Conservation (phyloP, 2,888 invertebrate species). For the Stenodera caucasica region DNA sequence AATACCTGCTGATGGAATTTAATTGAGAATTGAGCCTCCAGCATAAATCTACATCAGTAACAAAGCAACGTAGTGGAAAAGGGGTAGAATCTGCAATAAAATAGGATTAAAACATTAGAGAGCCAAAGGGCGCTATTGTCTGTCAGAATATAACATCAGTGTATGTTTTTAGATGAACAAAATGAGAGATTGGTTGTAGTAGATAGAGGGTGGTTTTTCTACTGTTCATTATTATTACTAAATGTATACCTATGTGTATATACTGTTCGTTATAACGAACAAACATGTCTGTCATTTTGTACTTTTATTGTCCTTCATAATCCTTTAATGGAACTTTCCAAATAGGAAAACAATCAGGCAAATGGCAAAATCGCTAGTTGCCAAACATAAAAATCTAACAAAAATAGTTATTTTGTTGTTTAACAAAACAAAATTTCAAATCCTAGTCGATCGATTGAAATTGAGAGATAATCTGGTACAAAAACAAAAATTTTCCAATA, state of each 20-base stretch:
- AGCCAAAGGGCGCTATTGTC: not conserved
- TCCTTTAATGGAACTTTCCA: constrained; percentile 2
- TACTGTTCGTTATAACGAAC: too few relatives aligned
- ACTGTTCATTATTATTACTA: not conserved
- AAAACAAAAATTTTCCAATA: not conserved
- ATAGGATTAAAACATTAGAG: constrained; percentile 15
- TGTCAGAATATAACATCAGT: not conserved
- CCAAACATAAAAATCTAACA: not conserved
- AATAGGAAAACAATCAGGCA: not conserved
- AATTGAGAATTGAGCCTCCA: constrained; percentile 8
- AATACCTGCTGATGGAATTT: constrained; percentile 8
- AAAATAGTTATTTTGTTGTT: too few relatives aligned
- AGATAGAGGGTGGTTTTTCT: not conserved
- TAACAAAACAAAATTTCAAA: too few relatives aligned
- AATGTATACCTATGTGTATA: not conserved
- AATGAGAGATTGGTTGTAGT: not conserved
- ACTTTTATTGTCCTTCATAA: constrained; percentile 2
- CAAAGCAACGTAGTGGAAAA: constrained; percentile 5
- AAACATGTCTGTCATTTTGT: not conserved
- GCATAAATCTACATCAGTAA: constrained; percentile 10
- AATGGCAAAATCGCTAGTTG: not conserved
- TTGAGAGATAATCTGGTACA: too few relatives aligned
- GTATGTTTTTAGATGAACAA: not conserved
- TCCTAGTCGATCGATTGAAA: too few relatives aligned
- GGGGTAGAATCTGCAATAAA: constrained; percentile 13